Percentiles rank a stretch among this genome's conserved stretches.
Evolutionary conservation across 2,797 vertebrate genomes (phyloP).

Genomic region (Tenualosa ilisha): DNA sequence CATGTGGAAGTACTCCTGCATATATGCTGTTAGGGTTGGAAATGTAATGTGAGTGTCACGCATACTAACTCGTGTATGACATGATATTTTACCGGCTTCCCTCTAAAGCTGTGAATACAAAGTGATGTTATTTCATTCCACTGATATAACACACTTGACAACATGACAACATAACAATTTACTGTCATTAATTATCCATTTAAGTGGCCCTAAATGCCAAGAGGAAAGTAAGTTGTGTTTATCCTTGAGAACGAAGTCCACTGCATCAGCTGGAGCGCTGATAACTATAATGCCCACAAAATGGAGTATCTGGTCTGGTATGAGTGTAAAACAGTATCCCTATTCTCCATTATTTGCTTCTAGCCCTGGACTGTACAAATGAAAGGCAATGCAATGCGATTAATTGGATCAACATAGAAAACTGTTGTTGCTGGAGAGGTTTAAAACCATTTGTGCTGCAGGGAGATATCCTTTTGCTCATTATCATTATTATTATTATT

Average conservation of each 20-base stretch:
- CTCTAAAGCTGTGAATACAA: not conserved
- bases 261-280: not conserved
- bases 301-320: not conserved
- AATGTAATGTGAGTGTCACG: no score
- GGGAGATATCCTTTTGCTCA: not conserved
- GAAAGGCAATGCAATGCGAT: not conserved
- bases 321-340: not conserved
- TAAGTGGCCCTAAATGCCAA: no score
- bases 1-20: no score
- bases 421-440: not conserved
- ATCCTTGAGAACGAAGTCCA: not conserved
- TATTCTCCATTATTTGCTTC: not conserved
- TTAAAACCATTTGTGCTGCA: constrained; percentile 10
- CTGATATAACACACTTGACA: not conserved
- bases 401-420: constrained; percentile 16
- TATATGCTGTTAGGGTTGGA: no score
- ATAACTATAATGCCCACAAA: not conserved
- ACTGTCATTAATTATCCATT: not conserved
- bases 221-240: no score
- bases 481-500: not conserved
- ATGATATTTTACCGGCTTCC: not conserved
- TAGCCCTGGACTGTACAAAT: not conserved
- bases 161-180: not conserved
- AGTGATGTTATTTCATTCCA: not conserved
- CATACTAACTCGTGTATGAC: not conserved